Percentiles rank a stretch among this genome's conserved stretches.
Conservation (phyloP, 2,888 invertebrate species). For the Azorinus chamasolen region DNA sequence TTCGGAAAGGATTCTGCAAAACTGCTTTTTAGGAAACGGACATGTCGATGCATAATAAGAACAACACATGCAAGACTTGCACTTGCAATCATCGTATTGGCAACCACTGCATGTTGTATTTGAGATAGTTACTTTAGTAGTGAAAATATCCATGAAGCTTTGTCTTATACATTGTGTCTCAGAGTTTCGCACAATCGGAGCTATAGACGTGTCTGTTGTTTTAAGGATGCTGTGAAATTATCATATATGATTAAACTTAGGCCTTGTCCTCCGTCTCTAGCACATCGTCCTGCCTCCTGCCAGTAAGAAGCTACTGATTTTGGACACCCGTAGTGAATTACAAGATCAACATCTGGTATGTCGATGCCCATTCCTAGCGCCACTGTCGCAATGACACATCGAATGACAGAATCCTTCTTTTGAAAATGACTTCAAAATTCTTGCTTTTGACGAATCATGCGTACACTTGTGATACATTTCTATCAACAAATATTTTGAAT, state of each 20-base stretch:
- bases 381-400: constrained; percentile 48
- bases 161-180: background rate
- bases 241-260: constrained; percentile 28
- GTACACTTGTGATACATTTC: constrained; percentile 63
- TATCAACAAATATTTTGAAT: constrained; percentile 37
- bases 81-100: no score
- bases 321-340: constrained; percentile 44
- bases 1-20: no score
- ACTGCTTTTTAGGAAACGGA: no score
- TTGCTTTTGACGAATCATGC: constrained; percentile 37
- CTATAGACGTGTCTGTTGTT: constrained; percentile 32
- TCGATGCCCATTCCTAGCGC: constrained; percentile 61
- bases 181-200: constrained; percentile 5
- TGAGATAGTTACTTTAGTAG: no score
- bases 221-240: constrained; percentile 29
- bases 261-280: no score
- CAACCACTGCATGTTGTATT: no score
- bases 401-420: constrained; percentile 18
- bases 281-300: constrained; percentile 55
- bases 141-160: no score
- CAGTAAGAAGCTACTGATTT: constrained; percentile 49
- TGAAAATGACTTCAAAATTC: constrained; percentile 37
- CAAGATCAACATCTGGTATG: constrained; percentile 40
- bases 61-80: no score
- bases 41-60: no score